These are phyloP conservation scores for Himalopsyche phryganea DNA, from an alignment of 1,140 invertebrate species.

Conservation along the genomic window DNA sequence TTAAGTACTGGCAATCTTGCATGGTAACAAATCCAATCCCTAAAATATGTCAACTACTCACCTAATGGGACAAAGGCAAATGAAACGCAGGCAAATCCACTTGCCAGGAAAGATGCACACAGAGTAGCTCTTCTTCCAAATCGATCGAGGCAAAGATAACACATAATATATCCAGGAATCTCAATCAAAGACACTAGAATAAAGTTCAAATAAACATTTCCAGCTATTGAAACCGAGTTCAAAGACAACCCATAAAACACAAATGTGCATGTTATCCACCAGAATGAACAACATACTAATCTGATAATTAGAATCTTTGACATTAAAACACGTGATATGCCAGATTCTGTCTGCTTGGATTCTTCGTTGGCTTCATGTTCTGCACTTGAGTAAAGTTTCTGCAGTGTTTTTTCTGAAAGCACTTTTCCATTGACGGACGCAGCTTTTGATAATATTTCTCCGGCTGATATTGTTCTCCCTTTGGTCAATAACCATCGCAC, in stretches of 20 bases:
- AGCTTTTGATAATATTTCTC: constrained; percentile 58
- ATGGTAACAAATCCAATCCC: no score
- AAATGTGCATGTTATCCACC: constrained; percentile 67
- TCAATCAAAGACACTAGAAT: constrained; percentile 67
- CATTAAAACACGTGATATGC: constrained; percentile 51
- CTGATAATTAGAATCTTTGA: constrained; percentile 58
- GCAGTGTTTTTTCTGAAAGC: constrained; percentile 54
- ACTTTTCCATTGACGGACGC: constrained; percentile 65
- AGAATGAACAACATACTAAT: constrained; percentile 62
- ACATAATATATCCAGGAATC: constrained; percentile 66
- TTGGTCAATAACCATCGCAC: constrained; percentile 72
- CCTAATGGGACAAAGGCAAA: constrained; percentile 41
- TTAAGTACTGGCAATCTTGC: no score
- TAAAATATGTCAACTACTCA: no score
- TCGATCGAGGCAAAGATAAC: constrained; percentile 61
- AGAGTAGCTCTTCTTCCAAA: constrained; percentile 62
- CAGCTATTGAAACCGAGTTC: constrained; percentile 71
- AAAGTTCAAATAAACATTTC: constrained; percentile 70
- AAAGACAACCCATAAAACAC: constrained; percentile 80
- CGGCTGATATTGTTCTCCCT: constrained; percentile 61
- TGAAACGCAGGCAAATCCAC: constrained; percentile 50
- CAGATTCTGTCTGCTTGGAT: constrained; percentile 13
- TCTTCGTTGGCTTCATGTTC: constrained; percentile 24
- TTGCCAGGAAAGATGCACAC: constrained; percentile 57
- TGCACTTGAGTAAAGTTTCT: constrained; percentile 42